Base-by-base conservation (phyloP, 2,888 invertebrate genomes). In the Gymnosoma rotundatum region DNA sequence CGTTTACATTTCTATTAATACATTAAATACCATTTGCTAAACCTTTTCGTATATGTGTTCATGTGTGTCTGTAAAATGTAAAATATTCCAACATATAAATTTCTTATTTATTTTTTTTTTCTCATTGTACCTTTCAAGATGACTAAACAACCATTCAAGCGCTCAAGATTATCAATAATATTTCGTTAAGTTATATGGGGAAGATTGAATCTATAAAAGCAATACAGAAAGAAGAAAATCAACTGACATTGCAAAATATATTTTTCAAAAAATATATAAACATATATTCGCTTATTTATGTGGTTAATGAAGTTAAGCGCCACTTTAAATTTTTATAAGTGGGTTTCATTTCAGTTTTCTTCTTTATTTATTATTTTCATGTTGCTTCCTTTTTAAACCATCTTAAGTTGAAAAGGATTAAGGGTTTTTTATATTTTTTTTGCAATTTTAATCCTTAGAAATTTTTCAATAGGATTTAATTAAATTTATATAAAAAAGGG, bases 81-180 rank as follows among this genome's bases (percentile, higher is more conserved):
- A 36, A 50, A 14, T 42, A 73, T 63, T 74, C 32, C 14, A 12
- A 45, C 64, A 36, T 56, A 38, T 48, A 50, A 20, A 45, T 32
- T 72, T 45, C 21, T 10, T 20, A 32, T 64, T n/a, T 45, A 32
- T 66, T n/a, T 48, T 25, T 8, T 45, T 60, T 58, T 14, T 20
- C 50, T 61, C 20, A 32, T 32, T 56, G 32, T 87, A 87, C 87
- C 87, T 89, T 89, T 90, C 88, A 88, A 88, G 87, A 88, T 89
- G 88, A 89, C 87, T 88, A 88, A 90, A 89, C 32, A 88, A 87
- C 84, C 89, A 89, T 86, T 90, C 88, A 88, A 89, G 89, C 89
- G 88, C 87, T 88, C 87, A 87, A 89, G 90, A 89, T 90, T 90
- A 90, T 89, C 89, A 89, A 89, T 89, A 89, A 89, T 89, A 88